These are phyloP conservation scores for Ecdyonurus torrentis DNA, from an alignment of 2,888 invertebrate genomes.

Conservation along the genomic window DNA sequence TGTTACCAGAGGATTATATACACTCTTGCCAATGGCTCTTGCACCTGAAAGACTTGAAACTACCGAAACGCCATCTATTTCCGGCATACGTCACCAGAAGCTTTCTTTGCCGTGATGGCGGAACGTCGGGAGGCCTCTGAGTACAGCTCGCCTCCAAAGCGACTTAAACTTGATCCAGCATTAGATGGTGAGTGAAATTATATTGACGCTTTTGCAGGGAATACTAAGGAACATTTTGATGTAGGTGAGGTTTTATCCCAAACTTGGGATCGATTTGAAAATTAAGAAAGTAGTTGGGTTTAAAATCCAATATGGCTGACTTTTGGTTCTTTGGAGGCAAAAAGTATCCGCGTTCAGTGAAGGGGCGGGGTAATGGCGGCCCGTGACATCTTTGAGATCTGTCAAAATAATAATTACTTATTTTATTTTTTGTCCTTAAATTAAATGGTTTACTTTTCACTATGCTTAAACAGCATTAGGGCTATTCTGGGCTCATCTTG, in stretches of 20 bases:
- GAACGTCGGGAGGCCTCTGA: conserved; percentile 14
- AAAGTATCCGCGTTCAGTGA: background rate
- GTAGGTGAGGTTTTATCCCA: background rate
- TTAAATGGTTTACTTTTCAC: too few relatives aligned
- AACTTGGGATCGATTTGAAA: background rate
- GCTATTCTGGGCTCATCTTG: too few relatives aligned
- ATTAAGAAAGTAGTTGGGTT: background rate
- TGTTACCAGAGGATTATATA: too few relatives aligned
- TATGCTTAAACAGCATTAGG: too few relatives aligned
- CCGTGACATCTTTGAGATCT: background rate
- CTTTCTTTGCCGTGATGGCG: conserved; percentile 14
- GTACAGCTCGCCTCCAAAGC: conserved; percentile 16
- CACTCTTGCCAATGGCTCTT: background rate
- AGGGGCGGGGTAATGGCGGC: background rate
- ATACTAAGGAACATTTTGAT: background rate
- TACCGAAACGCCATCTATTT: background rate
- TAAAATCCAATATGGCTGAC: background rate
- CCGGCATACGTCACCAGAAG: background rate
- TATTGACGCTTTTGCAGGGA: background rate
- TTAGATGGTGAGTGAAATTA: background rate
- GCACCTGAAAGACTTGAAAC: background rate
- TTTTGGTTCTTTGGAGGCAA: background rate
- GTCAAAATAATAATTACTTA: too few relatives aligned
- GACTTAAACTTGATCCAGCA: conserved; percentile 15
- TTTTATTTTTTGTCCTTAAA: too few relatives aligned